Evolutionary conservation across 2,797 vertebrate genomes (phyloP).

Genomic region (Lacerta agilis): DNA sequence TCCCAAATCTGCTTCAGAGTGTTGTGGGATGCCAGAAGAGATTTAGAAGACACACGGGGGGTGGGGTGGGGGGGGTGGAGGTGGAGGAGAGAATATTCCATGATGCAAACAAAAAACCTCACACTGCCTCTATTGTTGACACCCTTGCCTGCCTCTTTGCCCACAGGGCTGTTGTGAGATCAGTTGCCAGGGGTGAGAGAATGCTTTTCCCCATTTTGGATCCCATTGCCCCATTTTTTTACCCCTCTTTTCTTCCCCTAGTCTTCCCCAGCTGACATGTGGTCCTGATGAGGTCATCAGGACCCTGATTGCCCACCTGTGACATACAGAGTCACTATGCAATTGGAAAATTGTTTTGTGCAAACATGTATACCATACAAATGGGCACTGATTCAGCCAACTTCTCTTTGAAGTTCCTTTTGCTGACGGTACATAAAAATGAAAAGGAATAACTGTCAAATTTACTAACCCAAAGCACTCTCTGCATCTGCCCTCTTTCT

Average conservation of each 20-base stretch:
- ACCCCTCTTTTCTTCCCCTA: not conserved
- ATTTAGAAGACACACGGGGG: too few relatives aligned
- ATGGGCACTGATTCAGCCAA: not conserved
- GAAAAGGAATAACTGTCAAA: not conserved
- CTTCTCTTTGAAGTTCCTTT: not conserved
- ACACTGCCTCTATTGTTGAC: too few relatives aligned
- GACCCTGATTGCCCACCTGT: not conserved
- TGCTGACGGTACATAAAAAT: constrained; percentile 1
- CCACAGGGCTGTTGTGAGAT: not conserved
- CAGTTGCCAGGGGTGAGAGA: not conserved
- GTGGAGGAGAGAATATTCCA: too few relatives aligned
- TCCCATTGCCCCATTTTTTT: not conserved
- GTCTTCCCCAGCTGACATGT: not conserved
- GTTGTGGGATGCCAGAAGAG: too few relatives aligned
- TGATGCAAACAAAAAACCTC: too few relatives aligned
- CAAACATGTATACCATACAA: not conserved
- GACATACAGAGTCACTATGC: not conserved
- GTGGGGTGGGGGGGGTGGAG: too few relatives aligned
- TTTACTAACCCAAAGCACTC: constrained; percentile 14
- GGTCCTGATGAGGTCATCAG: too few relatives aligned
- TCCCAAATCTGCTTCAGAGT: too few relatives aligned
- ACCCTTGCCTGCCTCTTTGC: not conserved
- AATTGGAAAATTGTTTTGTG: not conserved
- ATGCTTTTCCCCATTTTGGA: not conserved
- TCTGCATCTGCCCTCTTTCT: not conserved